A percentile compares a stretch with the other conserved stretches of the same genome.
These are phyloP conservation scores for Gallinago undulata DNA, from an alignment of 2,113 vertebrate species.

Conservation along the genomic window DNA sequence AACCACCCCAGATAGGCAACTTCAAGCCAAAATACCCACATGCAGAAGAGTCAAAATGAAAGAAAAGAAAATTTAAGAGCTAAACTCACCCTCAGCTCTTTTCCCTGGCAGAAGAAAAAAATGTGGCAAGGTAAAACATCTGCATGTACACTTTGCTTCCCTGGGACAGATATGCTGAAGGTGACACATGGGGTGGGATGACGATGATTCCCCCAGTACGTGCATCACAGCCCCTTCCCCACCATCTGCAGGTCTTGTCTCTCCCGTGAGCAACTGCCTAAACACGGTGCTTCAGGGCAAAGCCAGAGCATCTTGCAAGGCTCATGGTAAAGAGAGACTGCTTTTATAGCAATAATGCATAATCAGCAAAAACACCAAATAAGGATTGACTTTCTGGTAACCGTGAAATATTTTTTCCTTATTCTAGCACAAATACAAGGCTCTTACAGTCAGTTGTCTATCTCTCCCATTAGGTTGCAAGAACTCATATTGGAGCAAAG, in stretches of 20 bases:
- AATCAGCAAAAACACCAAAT: not conserved
- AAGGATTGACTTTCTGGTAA: not conserved
- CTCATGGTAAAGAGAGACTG: not conserved
- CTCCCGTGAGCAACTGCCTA: rapidly evolving
- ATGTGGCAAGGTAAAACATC: not conserved
- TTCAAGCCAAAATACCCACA: not conserved
- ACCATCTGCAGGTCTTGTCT: not conserved
- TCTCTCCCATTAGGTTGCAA: not conserved
- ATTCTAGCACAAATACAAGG: not conserved
- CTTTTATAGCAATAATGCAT: rapidly evolving
- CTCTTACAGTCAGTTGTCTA: not conserved
- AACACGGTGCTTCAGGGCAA: rapidly evolving
- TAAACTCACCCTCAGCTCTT: not conserved
- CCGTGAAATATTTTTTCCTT: not conserved
- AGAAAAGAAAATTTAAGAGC: not conserved
- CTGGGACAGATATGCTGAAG: rapidly evolving
- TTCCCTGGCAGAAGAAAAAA: not conserved
- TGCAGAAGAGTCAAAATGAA: not conserved
- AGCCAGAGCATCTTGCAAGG: not conserved
- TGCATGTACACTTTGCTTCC: not conserved
- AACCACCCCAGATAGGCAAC: not conserved
- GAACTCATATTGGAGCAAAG: not conserved
- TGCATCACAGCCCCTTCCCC: not conserved
- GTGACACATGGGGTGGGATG: not conserved
- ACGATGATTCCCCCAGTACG: not conserved